A percentile compares a stretch with the other conserved stretches of the same genome.
phyloP scores from a whole-genome alignment of 1,140 invertebrate species.

The Leptopilina boulardi region DNA sequence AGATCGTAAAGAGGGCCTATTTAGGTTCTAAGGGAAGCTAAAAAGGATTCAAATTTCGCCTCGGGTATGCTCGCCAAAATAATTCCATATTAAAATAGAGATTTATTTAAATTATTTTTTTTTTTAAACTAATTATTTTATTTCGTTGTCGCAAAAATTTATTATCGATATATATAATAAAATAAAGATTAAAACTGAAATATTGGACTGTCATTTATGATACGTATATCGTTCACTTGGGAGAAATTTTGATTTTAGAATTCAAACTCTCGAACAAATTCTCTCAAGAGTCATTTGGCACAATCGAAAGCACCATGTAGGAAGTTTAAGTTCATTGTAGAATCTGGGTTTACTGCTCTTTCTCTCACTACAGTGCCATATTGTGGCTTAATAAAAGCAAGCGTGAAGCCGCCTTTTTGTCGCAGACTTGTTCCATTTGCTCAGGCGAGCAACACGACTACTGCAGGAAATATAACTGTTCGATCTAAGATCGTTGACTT shows the following conservation, averaged over 20 bases:
- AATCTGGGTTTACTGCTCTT: slow-evolving; percentile 27
- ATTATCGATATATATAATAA: too few relatives aligned
- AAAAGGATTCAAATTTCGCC: too few relatives aligned
- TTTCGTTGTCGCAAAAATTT: too few relatives aligned
- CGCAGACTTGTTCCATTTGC: slow-evolving; percentile 32
- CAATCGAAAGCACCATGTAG: neutral
- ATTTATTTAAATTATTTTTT: too few relatives aligned
- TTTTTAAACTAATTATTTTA: too few relatives aligned
- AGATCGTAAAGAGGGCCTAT: too few relatives aligned
- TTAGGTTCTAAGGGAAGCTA: too few relatives aligned
- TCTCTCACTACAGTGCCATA: too few relatives aligned
- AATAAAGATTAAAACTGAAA: neutral
- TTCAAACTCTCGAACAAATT: neutral
- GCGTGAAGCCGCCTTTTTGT: slow-evolving; percentile 31
- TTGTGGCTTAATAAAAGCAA: slow-evolving; percentile 32
- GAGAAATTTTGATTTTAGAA: slow-evolving; percentile 11
- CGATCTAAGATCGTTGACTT: slow-evolving; percentile 31
- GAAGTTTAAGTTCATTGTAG: slow-evolving; percentile 17
- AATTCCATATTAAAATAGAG: too few relatives aligned
- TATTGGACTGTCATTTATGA: too few relatives aligned
- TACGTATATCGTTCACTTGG: neutral
- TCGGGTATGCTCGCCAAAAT: too few relatives aligned
- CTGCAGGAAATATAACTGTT: slow-evolving; percentile 26
- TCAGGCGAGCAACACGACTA: slow-evolving; percentile 4
- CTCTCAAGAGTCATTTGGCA: slow-evolving; percentile 6